phyloP scores from a whole-genome alignment of 2,113 vertebrate species.

The Pelodiscus sinensis region DNA sequence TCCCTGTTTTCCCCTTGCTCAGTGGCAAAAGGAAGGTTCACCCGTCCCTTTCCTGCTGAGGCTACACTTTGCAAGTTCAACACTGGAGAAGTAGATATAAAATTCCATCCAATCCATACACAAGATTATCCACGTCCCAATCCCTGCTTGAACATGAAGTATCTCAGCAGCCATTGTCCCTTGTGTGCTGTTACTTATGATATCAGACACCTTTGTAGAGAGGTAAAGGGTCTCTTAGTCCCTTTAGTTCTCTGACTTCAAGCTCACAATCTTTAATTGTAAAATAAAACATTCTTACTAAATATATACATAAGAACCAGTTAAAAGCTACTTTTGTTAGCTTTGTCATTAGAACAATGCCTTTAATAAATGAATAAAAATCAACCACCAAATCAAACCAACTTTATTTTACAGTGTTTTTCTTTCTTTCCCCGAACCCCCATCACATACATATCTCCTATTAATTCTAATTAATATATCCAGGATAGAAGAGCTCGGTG shows the following conservation, averaged over 20 bases:
- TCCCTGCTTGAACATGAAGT: not conserved
- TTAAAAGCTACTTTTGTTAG: not conserved
- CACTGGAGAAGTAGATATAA: not conserved
- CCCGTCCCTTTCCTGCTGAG: not conserved
- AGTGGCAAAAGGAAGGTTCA: not conserved
- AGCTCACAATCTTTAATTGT: too few species aligned
- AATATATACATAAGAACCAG: not conserved
- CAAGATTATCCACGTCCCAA: not conserved
- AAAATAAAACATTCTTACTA: rapidly evolving
- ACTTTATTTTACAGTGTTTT: not conserved
- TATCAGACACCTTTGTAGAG: rapidly evolving
- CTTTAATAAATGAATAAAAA: not conserved
- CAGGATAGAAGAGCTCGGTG: not conserved
- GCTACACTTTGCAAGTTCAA: not conserved
- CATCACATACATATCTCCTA: not conserved
- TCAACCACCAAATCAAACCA: not conserved
- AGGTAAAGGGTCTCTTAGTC: not conserved
- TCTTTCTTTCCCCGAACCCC: not conserved
- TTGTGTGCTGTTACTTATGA: rapidly evolving
- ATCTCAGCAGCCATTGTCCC: not conserved
- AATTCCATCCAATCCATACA: rapidly evolving
- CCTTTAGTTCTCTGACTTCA: not conserved
- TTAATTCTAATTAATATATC: not conserved
- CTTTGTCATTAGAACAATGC: not conserved
- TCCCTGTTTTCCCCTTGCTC: not conserved